phyloP scores from a whole-genome alignment of 2,888 invertebrate genomes.

The Polydrusus tereticollis region DNA sequence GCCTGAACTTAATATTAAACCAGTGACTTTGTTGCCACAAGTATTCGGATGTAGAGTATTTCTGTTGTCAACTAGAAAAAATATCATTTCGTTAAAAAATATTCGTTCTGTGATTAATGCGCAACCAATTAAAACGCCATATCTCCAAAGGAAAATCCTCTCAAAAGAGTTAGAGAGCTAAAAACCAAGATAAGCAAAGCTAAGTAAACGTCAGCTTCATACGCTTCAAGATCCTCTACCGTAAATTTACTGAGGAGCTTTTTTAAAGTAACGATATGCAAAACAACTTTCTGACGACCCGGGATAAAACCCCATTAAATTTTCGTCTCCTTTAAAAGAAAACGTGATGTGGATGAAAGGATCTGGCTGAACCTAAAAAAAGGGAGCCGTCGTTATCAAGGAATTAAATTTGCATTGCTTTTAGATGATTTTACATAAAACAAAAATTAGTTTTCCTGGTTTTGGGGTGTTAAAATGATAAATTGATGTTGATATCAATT shows the following conservation, averaged over 20 bases:
- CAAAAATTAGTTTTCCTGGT: slow-evolving; percentile 37
- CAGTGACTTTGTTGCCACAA: too few species aligned
- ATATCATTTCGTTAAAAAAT: not conserved
- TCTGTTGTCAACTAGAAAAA: not conserved
- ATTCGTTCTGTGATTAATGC: not conserved
- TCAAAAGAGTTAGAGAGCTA: slow-evolving; percentile 10
- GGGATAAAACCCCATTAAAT: slow-evolving; percentile 48
- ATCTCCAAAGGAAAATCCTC: not conserved
- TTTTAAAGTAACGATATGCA: slow-evolving; percentile 40
- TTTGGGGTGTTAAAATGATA: not conserved
- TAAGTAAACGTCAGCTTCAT: slow-evolving; percentile 24
- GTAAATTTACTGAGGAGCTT: slow-evolving; percentile 30
- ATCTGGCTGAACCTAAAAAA: slow-evolving; percentile 40
- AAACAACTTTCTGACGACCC: slow-evolving; percentile 47
- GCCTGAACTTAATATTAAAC: too few species aligned
- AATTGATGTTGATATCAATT: too few species aligned
- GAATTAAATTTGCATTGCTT: slow-evolving; percentile 47
- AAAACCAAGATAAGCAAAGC: slow-evolving; percentile 24
- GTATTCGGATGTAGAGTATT: too few species aligned
- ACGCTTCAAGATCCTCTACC: slow-evolving; percentile 15
- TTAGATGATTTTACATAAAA: slow-evolving; percentile 40
- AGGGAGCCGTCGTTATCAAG: slow-evolving; percentile 38
- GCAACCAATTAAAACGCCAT: not conserved
- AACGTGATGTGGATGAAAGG: slow-evolving; percentile 48
- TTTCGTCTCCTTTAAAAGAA: slow-evolving; percentile 46